Base-by-base conservation (phyloP, 2,113 vertebrate species). In the Aegithalos caudatus region DNA sequence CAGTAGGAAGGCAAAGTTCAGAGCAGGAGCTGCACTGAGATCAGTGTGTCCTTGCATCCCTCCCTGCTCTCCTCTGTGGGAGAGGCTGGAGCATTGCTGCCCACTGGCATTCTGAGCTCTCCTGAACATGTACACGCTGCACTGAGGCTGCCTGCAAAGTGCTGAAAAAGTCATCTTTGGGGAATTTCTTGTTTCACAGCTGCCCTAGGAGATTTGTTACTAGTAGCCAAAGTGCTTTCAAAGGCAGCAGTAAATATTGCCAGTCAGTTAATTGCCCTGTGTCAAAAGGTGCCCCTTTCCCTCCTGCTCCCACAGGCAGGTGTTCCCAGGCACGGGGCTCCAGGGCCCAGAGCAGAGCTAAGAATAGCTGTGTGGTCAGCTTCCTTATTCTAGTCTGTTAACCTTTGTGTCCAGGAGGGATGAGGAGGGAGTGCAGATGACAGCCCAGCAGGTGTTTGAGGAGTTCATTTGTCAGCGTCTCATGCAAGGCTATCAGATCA, bases 401-500 rank as follows among this genome's bases (percentile, higher is more conserved):
- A 58, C 62, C 69, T 69, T 61, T 88, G 90, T 93, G 86, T 78
- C 35, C 94, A 99, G 99, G 97, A 98, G 99, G 48, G 99, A 99
- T 19, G 99, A 99, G 62, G 99, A 99, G 35, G 98, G 97, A 18
- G 97, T 98, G 20, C 98, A 98, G 94, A 99, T 99, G 98, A 99
- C 97, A 3, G 99, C 99, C 4, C 98, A 98, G 65, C 99, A 99
- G 91, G 99, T 99, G 60, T 99, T 99, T 96, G 99, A 99, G 92
- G 99, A 99, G 97, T 99, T 99, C 54, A 99, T 99, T 88, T 99
- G 99, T 87, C 99, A 99, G 97, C 98, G 99, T 18, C 98, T 99
- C 93, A 99, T 99, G 99, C 99, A 99, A 95, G 99, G 99, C 42
- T 99, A 99, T 94, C 99, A 99, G 90, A 99, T 99, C 67, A 99